Conservation (phyloP, 2,888 invertebrate genomes). For the Tenthredo notha region DNA sequence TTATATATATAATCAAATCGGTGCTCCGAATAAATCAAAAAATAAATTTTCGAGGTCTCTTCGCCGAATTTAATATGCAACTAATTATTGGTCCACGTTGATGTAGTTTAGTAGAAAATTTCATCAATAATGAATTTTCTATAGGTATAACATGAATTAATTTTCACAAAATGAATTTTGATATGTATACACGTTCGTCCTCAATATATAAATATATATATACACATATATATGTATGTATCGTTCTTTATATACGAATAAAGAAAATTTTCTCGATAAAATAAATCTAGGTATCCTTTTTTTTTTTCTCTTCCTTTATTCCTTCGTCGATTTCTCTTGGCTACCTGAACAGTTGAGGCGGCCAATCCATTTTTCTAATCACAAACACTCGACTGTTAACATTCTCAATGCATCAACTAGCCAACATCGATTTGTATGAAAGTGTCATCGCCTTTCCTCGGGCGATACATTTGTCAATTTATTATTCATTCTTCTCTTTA, state of each 20-base stretch:
- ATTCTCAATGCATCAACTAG: constrained; percentile 62
- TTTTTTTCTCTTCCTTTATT: neutral
- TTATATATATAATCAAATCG: neutral
- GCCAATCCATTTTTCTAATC: constrained; percentile 67
- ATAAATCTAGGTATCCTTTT: neutral
- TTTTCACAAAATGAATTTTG: neutral
- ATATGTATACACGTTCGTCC: constrained; percentile 1
- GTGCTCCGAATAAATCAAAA: neutral
- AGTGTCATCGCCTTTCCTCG: constrained; percentile 29
- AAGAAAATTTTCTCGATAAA: constrained; percentile 31
- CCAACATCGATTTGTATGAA: constrained; percentile 63
- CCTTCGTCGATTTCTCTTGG: constrained; percentile 58
- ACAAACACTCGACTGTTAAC: constrained; percentile 43
- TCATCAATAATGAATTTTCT: too few relatives aligned
- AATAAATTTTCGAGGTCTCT: neutral
- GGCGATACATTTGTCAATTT: constrained; percentile 24
- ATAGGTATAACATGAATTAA: too few relatives aligned
- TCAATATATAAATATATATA: neutral
- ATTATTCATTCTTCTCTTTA: neutral
- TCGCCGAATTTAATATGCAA: neutral
- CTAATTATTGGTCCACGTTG: neutral
- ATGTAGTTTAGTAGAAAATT: neutral
- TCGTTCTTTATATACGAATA: neutral
- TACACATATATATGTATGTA: neutral
- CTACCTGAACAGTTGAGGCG: constrained; percentile 65